These are phyloP conservation scores for Platyscapa corneri DNA, from an alignment of 1,140 invertebrate species.

Conservation along the genomic window DNA sequence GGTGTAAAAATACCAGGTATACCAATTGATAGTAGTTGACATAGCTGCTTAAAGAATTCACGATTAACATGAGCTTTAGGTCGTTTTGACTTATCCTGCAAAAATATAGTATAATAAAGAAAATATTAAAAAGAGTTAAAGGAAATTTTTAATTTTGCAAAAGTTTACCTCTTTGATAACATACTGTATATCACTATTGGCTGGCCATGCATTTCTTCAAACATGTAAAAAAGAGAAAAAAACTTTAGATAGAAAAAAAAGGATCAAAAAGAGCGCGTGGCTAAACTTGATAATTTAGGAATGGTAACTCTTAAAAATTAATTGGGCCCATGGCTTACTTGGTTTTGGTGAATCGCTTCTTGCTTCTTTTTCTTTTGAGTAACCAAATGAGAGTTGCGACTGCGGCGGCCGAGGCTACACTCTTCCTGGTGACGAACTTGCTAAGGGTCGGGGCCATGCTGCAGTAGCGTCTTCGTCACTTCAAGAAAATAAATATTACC, in stretches of 20 bases:
- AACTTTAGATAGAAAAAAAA: neutral
- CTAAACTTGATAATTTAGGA: neutral
- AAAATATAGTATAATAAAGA: neutral
- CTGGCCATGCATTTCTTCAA: conserved; percentile 65
- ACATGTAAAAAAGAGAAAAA: conserved; percentile 37
- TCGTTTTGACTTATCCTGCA: conserved; percentile 77
- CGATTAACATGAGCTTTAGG: conserved; percentile 91
- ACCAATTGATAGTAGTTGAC: conserved; percentile 86
- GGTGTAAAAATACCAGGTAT: conserved; percentile 85
- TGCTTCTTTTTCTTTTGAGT: conserved; percentile 69
- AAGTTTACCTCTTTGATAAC: conserved; percentile 80
- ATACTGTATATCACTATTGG: conserved; percentile 80
- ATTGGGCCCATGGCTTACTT: conserved; percentile 12
- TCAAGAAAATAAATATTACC: neutral
- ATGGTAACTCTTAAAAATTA: conserved; percentile 4
- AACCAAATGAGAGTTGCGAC: conserved; percentile 76
- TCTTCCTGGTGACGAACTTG: conserved; percentile 77
- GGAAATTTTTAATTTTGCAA: neutral
- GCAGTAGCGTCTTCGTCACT: neutral
- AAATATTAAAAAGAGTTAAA: neutral
- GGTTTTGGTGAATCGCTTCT: conserved; percentile 45
- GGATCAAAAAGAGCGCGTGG: neutral
- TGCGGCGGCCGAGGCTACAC: conserved; percentile 75
- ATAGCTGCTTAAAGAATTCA: conserved; percentile 87
- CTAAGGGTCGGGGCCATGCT: conserved; percentile 79